Evolutionary conservation across 2,888 invertebrate genomes (phyloP).

Genomic region (Ctena decussata): DNA sequence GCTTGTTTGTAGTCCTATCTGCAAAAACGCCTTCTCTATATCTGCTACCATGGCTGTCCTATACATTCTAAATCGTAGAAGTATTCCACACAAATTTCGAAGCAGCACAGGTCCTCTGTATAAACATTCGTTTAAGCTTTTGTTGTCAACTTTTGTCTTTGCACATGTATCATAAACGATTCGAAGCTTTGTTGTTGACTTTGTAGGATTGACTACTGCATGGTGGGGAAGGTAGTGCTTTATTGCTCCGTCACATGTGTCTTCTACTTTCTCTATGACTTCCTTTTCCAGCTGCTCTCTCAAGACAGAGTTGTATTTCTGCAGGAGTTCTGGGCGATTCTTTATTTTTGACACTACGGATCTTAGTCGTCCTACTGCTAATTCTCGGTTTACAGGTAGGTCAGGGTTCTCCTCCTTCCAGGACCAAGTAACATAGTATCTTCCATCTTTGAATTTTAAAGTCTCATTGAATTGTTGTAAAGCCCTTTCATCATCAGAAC

Average conservation of each 20-base stretch:
- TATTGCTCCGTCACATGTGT: neutral
- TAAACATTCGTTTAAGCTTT: constrained; percentile 27
- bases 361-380: constrained; percentile 35
- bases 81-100: constrained; percentile 18
- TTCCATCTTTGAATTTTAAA: constrained; percentile 20
- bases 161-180: constrained; percentile 23
- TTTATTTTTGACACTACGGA: constrained; percentile 6
- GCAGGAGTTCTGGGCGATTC: constrained; percentile 28
- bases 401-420: constrained; percentile 28
- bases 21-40: constrained; percentile 17
- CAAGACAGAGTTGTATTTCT: constrained; percentile 30
- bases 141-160: neutral
- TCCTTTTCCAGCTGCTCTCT: constrained; percentile 30
- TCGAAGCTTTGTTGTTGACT: constrained; percentile 16
- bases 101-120: constrained; percentile 19
- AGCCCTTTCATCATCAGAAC: constrained; percentile 16
- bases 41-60: constrained; percentile 11
- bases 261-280: constrained; percentile 26
- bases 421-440: constrained; percentile 39
- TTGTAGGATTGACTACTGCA: constrained; percentile 14
- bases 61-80: constrained; percentile 21
- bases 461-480: constrained; percentile 26
- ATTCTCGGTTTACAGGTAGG: constrained; percentile 22
- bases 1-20: constrained; percentile 8
- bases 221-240: constrained; percentile 30